Base-by-base conservation (phyloP, 2,797 vertebrate genomes). In the Peromyscus aztecus region DNA sequence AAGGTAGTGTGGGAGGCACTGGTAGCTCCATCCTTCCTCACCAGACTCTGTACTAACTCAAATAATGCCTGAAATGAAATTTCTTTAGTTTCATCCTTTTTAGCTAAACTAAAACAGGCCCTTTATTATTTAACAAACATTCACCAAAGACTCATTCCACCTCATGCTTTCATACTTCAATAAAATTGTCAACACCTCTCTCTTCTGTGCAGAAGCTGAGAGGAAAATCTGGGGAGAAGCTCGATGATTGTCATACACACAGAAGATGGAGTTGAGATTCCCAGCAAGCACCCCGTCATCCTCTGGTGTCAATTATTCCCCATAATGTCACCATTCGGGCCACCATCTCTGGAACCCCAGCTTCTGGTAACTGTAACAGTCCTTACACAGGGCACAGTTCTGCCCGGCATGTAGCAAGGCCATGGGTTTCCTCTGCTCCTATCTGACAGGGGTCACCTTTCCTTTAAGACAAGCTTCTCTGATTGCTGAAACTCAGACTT, bases 401-500 rank as follows among this genome's bases (percentile, higher is more conserved):
- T 19, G n/a, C 1, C 27, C 23, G 40, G 27, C n/a, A 37, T 9
- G 9, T 4, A 40, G 43, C 8, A 27, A 85, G 23, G 43, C 34
- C 40, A 4, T 27, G 55, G 52, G 14, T 73, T 83, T 19, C n/a
- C 85, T 71, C 67, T 19, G n/a, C 19, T 73, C n/a, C 63, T 46
- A 19, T 90, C 40, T 80, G 67, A 57, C 73, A 82, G 46, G 24
- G 78, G 17, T 55, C 57, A 73, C 59, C 91, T 90, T 83, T 63
- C 40, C 67, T 67, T 94, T n/a, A 90, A 76, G 59, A 40, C 59
- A 75, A 0, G 37, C 46, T 92, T 59, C 24, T 95, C 82, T 94
- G 69, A 87, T 67, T 86, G 55, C 31, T 89, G 13, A 81, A 90
- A 91, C 91, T 43, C 71, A 4, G 84, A 92, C 94, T 76, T 92